Evolutionary conservation across 1,140 invertebrate genomes (phyloP), one percentile per base, ranked within the genome.

Genomic region (Listronotus oregonensis): DNA sequence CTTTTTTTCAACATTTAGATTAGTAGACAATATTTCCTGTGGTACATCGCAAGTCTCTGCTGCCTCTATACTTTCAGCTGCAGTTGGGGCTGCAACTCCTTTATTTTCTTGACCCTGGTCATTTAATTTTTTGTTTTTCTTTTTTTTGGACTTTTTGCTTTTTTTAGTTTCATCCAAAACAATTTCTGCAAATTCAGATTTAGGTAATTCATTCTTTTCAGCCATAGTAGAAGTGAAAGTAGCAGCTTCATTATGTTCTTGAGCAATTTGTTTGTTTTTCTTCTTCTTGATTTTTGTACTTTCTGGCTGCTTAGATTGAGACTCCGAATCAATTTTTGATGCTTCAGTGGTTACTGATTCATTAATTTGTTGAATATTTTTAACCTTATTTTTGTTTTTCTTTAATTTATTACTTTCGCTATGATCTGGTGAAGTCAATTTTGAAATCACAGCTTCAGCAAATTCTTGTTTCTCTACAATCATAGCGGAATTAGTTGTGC

Each of bases 221-320:
- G 3, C 43, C 3, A 42, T 14, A 42, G 39, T 42, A 44, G 43
- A 3, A 4, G 1, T 32, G 15, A 15, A 6, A 31, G n/a, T 37
- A 52, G 9, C 27, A 37, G 21, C 4, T 52, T 27, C 21, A 27
- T 5, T 27, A 27, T 11, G 47, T 6, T 31, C 15, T 39, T 55
- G 52, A 6, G 3, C 32, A 15, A 15, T 40, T n/a, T 39, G n/a
- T 42, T 44, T 51, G 2, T 62, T 47, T 31, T 43, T 62, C 40
- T 52, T 62, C 47, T 62, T 59, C 10, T 62, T 62, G 0, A 32
- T 42, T 62, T 55, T 55, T 0, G 14, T 42, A 55, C 9, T 17
- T 42, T 55, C 37, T 6, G 10, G 3, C 12, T 40, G 3, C 17
- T 55, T 37, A 10, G 7, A 17, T 12, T 21, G 46, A 49, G 4